Percentiles rank a stretch among this genome's conserved stretches.
phyloP scores from a whole-genome alignment of 2,888 invertebrate species.

The Drosophila anomalata region DNA sequence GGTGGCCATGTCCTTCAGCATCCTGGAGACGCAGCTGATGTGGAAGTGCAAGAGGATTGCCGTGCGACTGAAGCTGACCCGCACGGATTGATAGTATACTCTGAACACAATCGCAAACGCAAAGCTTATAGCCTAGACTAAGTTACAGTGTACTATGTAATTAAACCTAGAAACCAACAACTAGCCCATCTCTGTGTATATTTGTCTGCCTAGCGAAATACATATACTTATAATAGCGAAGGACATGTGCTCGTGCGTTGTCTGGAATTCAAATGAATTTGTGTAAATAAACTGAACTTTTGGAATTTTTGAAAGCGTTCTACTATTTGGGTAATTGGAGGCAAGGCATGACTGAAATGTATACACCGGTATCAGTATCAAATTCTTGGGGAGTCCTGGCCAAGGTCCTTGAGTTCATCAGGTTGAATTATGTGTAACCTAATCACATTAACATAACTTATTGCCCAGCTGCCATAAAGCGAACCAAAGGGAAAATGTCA shows the following conservation, averaged over 20 bases:
- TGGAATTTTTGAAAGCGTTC: conserved; percentile 58
- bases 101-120: conserved; percentile 1
- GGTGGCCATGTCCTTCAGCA: conserved; percentile 93
- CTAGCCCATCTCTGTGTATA: conserved; percentile 52
- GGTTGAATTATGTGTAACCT: conserved; percentile 31
- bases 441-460: conserved; percentile 58
- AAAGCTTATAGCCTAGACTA: conserved; percentile 53
- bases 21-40: conserved; percentile 92
- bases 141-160: conserved; percentile 18
- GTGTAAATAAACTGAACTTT: conserved; percentile 74
- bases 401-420: neutral
- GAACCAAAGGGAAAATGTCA: conserved; percentile 3
- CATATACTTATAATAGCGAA: neutral
- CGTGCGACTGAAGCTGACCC: conserved; percentile 88
- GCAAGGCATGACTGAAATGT: conserved; percentile 24
- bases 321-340: conserved; percentile 26
- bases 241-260: conserved; percentile 41
- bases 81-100: conserved; percentile 83
- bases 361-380: neutral
- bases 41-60: conserved; percentile 90
- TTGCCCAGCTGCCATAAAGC: conserved; percentile 25
- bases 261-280: conserved; percentile 56
- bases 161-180: conserved; percentile 2
- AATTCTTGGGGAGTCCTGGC: neutral
- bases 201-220: conserved; percentile 46